Conservation (phyloP, 1,140 invertebrate genomes). For the Drosophila ercepeae region DNA sequence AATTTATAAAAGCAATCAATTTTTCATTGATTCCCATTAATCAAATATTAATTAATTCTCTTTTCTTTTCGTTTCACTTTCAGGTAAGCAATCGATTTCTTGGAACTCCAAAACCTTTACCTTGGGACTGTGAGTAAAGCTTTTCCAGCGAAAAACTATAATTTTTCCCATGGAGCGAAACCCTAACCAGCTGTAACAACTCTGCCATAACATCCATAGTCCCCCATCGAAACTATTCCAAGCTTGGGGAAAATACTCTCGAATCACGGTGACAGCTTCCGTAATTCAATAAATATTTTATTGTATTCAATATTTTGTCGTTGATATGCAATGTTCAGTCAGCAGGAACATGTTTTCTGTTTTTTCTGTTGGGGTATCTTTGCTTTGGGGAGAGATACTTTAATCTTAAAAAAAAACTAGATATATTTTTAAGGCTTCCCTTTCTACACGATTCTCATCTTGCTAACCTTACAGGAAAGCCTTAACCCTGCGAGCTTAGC, state of each 20-base stretch:
- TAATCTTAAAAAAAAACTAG: too few relatives aligned
- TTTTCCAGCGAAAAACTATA: slow-evolving; percentile 24
- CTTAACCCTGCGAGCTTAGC: neutral
- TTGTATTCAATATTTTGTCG: slow-evolving; percentile 59
- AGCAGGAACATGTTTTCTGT: neutral
- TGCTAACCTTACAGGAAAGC: too few relatives aligned
- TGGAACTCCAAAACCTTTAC: slow-evolving; percentile 1
- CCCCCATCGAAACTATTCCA: slow-evolving; percentile 17
- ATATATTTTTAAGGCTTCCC: too few relatives aligned
- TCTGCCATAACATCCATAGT: slow-evolving; percentile 6
- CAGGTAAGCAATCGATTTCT: slow-evolving; percentile 44
- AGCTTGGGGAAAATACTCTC: slow-evolving; percentile 35
- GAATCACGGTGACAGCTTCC: slow-evolving; percentile 69
- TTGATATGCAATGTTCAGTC: slow-evolving; percentile 30
- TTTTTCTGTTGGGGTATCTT: neutral
- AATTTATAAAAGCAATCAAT: neutral
- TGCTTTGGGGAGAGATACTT: slow-evolving; percentile 1
- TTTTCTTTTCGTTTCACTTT: slow-evolving; percentile 19
- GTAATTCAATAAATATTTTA: slow-evolving; percentile 77
- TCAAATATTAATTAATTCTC: neutral
- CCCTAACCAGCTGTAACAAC: slow-evolving; percentile 24
- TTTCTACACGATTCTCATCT: too few relatives aligned
- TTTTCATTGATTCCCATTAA: neutral
- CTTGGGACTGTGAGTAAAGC: slow-evolving; percentile 10
- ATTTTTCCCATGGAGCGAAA: slow-evolving; percentile 26